A percentile compares a stretch with the other conserved stretches of the same genome.
Conservation (phyloP, 2,888 invertebrate species). For the Drosophila maculinotata region DNA sequence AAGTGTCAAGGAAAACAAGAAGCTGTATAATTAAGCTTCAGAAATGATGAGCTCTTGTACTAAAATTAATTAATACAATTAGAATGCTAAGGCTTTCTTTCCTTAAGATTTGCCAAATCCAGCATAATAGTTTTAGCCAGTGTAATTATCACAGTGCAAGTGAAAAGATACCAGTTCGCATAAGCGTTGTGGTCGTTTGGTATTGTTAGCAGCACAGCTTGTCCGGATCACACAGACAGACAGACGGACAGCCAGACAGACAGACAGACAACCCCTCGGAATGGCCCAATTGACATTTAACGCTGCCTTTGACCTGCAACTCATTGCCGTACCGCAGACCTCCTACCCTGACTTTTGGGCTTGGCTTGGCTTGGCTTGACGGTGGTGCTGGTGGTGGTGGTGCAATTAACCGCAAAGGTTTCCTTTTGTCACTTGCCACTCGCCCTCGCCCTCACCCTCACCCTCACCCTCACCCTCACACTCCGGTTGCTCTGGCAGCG, state of each 20-base stretch:
- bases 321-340: not conserved
- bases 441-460: constrained; percentile 6
- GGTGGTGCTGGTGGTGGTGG: too few species aligned
- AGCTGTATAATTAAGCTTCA: too few species aligned
- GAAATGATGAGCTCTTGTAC: too few species aligned
- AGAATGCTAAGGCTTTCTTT: too few species aligned
- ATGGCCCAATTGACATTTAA: constrained; percentile 74
- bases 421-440: constrained; percentile 68
- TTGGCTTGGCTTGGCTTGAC: not conserved
- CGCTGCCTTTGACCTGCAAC: constrained; percentile 64
- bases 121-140: too few species aligned
- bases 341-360: not conserved
- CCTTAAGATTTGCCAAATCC: not conserved
- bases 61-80: too few species aligned
- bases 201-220: constrained; percentile 46
- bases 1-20: too few species aligned
- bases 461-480: not conserved
- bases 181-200: constrained; percentile 14
- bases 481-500: not conserved
- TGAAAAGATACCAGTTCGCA: constrained; percentile 7
- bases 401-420: constrained; percentile 78
- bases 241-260: not conserved
- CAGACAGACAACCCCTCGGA: constrained; percentile 41
- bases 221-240: constrained; percentile 35
- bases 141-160: not conserved